Base-by-base conservation (phyloP, 2,113 vertebrate genomes). In the Heterotis niloticus region DNA sequence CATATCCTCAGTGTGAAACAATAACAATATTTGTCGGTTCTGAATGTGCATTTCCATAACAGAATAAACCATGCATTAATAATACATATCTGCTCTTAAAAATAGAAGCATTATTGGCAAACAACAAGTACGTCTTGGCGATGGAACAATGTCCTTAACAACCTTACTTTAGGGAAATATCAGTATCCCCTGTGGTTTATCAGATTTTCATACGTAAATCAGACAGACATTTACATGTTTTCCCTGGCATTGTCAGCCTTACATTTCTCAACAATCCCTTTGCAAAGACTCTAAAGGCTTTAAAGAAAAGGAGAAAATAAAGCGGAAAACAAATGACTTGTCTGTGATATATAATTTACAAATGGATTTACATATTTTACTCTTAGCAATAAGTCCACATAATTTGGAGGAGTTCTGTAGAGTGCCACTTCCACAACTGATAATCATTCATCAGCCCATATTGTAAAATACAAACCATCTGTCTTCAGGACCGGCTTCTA, bases 301-400 rank as follows among this genome's bases (percentile, higher is more conserved):
- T n/a, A 73, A 56, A 54, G 18, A 13, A 51, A 54, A 18, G 17
- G 5, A 54, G 67, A 4, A 69, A 69, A 29, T 29, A 51, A 71
- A 71, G 18, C 34, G 34, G 34, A 52, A 54, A 23, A 72, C 69
- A 52, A 34, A 71, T 71, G 34, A 52, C 34, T 14, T 23, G n/a
- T 73, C 51, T 73, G 44, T 73, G 70, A 54, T 73, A 24, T 73
- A 73, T 73, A 73, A 73, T 70, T 70, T 70, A 70, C 5, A 13
- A 51, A 34, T 28, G 70, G 51, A 34, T 73, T 73, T 56, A 51
- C 34, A 20, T 62, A 62, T 62, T 62, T 73, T 73, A 17, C 34
- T 73, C 23, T 73, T n/a, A 54, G 70, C 51, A 73, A n/a, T 54
- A 73, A 54, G 18, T 73, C 44, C 44, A 56, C 23, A 52, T 54